Evolutionary conservation across 2,113 vertebrate genomes (phyloP).

Genomic region (Nerophis ophidion): DNA sequence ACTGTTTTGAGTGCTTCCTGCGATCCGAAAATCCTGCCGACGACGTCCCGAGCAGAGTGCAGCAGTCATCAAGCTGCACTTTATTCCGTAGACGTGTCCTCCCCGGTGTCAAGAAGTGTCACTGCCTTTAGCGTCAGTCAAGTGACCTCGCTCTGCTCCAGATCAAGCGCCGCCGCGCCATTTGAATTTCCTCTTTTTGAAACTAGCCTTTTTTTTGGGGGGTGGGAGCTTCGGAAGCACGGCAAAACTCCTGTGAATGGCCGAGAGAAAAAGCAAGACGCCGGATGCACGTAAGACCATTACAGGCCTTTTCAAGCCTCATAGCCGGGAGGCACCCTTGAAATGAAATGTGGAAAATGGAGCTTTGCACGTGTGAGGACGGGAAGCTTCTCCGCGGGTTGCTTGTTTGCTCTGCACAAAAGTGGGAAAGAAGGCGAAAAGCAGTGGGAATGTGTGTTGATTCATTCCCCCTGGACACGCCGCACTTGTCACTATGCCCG

Average conservation of each 20-base stretch:
- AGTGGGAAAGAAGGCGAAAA: slow-evolving; percentile 17
- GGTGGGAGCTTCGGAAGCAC: too few species aligned
- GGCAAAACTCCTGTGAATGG: slow-evolving; percentile 37
- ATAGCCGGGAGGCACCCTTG: slow-evolving; percentile 40
- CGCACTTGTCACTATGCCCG: slow-evolving; percentile 19
- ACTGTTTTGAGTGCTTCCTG: slow-evolving; percentile 12
- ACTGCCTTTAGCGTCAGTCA: slow-evolving; percentile 22
- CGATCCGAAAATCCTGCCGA: slow-evolving; percentile 5
- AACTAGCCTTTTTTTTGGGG: neutral
- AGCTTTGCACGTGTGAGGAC: slow-evolving; percentile 10
- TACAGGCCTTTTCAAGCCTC: slow-evolving; percentile 38
- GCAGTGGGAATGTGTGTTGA: neutral
- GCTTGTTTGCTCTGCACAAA: slow-evolving; percentile 33
- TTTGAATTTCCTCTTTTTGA: slow-evolving; percentile 32
- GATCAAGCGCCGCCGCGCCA: slow-evolving; percentile 28
- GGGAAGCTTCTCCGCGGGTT: slow-evolving; percentile 54
- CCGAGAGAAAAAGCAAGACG: slow-evolving; percentile 35
- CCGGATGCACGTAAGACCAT: slow-evolving; percentile 42
- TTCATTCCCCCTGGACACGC: slow-evolving; percentile 11
- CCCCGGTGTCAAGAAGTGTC: slow-evolving; percentile 8
- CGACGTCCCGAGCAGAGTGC: neutral
- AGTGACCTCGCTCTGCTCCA: slow-evolving; percentile 30
- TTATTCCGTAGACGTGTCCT: slow-evolving; percentile 2
- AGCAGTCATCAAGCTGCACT: slow-evolving; percentile 6
- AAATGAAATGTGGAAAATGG: slow-evolving; percentile 42